These are phyloP conservation scores for Stenolophus ochropezus DNA, from an alignment of 2,888 invertebrate genomes.

Conservation along the genomic window DNA sequence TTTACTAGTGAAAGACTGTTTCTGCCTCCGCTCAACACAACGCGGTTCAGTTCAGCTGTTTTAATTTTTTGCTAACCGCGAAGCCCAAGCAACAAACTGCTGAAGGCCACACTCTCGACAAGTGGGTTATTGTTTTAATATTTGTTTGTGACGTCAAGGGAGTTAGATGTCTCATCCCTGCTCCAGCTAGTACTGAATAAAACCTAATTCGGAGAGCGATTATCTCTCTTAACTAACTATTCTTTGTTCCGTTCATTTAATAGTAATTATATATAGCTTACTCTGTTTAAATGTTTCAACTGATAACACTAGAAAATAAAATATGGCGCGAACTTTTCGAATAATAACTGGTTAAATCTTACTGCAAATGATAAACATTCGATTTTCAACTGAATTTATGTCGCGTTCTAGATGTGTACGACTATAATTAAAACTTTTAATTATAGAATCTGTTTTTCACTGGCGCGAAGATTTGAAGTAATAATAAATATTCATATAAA, in stretches of 20 bases:
- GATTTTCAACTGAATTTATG: background rate
- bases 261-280: background rate
- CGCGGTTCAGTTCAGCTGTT: slow-evolving; percentile 40
- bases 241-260: background rate
- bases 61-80: slow-evolving; percentile 26
- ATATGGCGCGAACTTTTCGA: slow-evolving; percentile 9
- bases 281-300: background rate
- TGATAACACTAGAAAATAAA: background rate
- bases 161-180: slow-evolving; percentile 31
- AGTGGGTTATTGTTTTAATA: slow-evolving; percentile 45
- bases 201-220: background rate
- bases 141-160: slow-evolving; percentile 44
- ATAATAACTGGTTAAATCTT: background rate
- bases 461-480: slow-evolving; percentile 19
- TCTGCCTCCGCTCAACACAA: slow-evolving; percentile 14
- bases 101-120: slow-evolving; percentile 45
- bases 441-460: background rate
- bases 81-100: slow-evolving; percentile 33
- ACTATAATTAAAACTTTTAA: background rate
- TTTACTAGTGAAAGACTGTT: slow-evolving; percentile 39
- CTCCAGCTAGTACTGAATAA: slow-evolving; percentile 1
- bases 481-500: background rate
- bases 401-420: background rate
- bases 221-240: background rate
- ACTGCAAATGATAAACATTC: background rate